Evolutionary conservation across 1,140 invertebrate species (phyloP).

Genomic region (Drosophila sechellia): DNA sequence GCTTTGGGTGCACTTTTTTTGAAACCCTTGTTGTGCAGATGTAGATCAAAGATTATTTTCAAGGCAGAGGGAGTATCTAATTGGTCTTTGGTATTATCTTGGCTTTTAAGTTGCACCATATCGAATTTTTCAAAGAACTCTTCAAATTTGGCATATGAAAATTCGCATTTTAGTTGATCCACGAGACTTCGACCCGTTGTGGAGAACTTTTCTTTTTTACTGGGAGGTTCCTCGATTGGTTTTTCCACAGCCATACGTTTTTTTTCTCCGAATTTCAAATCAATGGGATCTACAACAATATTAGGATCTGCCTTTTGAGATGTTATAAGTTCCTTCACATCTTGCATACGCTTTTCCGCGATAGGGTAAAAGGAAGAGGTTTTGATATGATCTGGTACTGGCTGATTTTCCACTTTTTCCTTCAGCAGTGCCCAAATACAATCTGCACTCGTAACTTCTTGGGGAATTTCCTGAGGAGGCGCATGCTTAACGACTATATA

Average conservation of each 20-base stretch:
- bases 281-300: background rate
- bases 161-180: slow-evolving; percentile 55
- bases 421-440: slow-evolving; percentile 72
- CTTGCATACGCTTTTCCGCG: slow-evolving; percentile 38
- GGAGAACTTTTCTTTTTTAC: slow-evolving; percentile 24
- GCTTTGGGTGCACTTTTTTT: slow-evolving; percentile 59
- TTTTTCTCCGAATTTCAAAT: slow-evolving; percentile 43
- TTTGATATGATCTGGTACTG: slow-evolving; percentile 43
- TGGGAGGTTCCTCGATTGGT: background rate
- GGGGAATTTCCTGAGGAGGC: background rate
- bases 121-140: slow-evolving; percentile 66
- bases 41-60: slow-evolving; percentile 71
- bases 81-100: background rate
- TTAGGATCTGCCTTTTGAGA: slow-evolving; percentile 2
- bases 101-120: slow-evolving; percentile 49
- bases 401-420: slow-evolving; percentile 36
- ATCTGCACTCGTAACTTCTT: slow-evolving; percentile 31
- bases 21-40: slow-evolving; percentile 75
- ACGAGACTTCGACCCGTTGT: slow-evolving; percentile 39
- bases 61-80: background rate
- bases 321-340: slow-evolving; percentile 39
- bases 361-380: slow-evolving; percentile 33
- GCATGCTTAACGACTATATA: slow-evolving; percentile 73
- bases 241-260: slow-evolving; percentile 48
- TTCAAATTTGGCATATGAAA: slow-evolving; percentile 46